Evolutionary conservation across 2,797 vertebrate species (phyloP), one percentile per base, ranked within the genome.

Genomic region (Toxotes lorentzi): DNA sequence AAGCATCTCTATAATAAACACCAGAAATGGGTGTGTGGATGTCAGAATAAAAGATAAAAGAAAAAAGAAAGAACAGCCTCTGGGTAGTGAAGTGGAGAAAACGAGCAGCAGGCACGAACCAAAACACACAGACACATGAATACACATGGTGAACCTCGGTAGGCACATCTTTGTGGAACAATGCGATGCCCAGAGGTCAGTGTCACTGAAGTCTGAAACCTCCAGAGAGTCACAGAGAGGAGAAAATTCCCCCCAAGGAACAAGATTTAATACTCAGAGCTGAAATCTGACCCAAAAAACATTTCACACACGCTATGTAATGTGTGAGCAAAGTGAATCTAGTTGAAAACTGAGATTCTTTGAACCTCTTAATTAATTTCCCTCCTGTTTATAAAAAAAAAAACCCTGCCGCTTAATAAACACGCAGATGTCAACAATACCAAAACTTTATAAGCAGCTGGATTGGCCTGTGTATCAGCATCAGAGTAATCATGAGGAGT

Each of bases 131-230:
- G 27, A 45, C 34, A 21, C 30, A 45, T 11, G 7, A 14, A n/a
- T 63, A 51, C 43, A 63, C 45, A 24, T 14, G 2, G 32, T 59
- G 30, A 72, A 54, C 53, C 48, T 60, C 47, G 45, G 71, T 16
- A n/a, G 66, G 50, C 27, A 23, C 41, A 16, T 65, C 35, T 76
- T 21, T 54, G 67, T 65, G 45, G 40, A 66, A 35, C 67, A 66
- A 61, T 47, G 16, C 4, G 13, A 23, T 0, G 21, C 64, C 40
- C 41, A 30, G 70, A 62, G 63, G 63, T 78, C 53, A 35, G 11
- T 9, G 35, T 21, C 16, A 34, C 56, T 27, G 30, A 53, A 23
- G 67, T 57, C 64, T 48, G 64, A 54, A 73, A 21, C 70, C 64
- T 64, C 58, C 45, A 53, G 41, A 34, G 61, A 53, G 54, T 38